Evolutionary conservation across 2,113 vertebrate genomes (phyloP), one percentile per base, ranked within the genome.

Genomic region (Vireo altiloquus): DNA sequence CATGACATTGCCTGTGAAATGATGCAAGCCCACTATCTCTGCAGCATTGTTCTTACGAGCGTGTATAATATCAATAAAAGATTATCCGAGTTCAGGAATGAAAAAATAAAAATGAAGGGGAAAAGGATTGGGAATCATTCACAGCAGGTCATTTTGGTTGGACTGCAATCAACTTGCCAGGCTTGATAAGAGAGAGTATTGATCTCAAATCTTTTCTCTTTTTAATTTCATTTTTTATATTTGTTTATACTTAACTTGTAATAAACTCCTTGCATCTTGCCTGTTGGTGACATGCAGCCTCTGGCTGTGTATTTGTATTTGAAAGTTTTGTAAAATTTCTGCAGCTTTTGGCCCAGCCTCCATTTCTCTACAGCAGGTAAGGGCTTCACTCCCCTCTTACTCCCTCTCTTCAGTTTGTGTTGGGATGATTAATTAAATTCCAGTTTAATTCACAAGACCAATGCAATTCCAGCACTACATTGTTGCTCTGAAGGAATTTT

Each of bases 61-160:
- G 0, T 85, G 63, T 50, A 69, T 82, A 71, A 50, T 94, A 96
- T 85, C 90, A 95, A 93, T 93, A 93, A 93, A 93, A 91, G 79
- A 92, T 93, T 88, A 90, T 95, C 75, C 0, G 0, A 92, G 71
- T 76, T 50, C 46, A 65, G 50, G 28, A 92, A 90, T 77, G 71
- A 92, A 91, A 93, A 93, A 88, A 95, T 33, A 90, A 83, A 94
- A 94, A 93, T 40, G 30, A 92, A 96, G 63, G 79, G 72, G 90
- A 80, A 94, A 82, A 91, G 23, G 21, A 90, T 65, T 85, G 54
- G 35, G 71, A 95, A 93, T 91, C 75, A 90, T 96, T 96, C 59
- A 46, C 71, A 88, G 46, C 59, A 85, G 87, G 90, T 95, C 79
- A 80, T 94, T 93, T 86, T 94, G 21, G 2, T 11, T 74, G 63